phyloP scores from a whole-genome alignment of 92 coral and sea anemone species.

The Epizoanthus rinbou region DNA sequence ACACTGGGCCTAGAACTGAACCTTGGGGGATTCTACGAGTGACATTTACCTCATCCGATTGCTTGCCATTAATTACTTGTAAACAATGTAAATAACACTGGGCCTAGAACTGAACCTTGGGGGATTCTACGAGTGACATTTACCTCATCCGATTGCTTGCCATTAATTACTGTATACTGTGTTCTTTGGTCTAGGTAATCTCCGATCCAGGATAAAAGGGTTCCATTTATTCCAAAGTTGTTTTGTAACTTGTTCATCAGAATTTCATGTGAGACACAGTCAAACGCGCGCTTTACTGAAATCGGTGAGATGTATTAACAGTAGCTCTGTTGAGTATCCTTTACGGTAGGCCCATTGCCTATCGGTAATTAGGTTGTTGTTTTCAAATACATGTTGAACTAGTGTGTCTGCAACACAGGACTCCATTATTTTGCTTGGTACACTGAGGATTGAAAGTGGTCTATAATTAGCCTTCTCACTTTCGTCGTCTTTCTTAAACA shows the following conservation, averaged over 20 bases:
- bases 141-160: constrained; percentile 3
- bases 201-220: constrained; percentile 32
- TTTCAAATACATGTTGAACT: constrained; percentile 14
- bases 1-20: no score
- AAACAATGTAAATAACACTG: neutral
- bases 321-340: constrained; percentile 28
- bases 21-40: no score
- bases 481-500: constrained; percentile 22
- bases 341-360: constrained; percentile 33
- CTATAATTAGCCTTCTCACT: constrained; percentile 24
- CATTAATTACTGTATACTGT: constrained; percentile 7
- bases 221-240: constrained; percentile 17
- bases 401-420: constrained; percentile 24
- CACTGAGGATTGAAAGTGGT: constrained; percentile 29
- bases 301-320: constrained; percentile 19
- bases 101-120: neutral
- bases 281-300: constrained; percentile 12
- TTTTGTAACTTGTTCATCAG: constrained; percentile 10
- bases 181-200: constrained; percentile 11
- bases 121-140: neutral
- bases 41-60: no score
- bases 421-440: constrained; percentile 35
- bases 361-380: constrained; percentile 23
- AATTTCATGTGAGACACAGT: constrained; percentile 29
- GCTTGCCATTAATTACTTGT: neutral